Conservation (phyloP, 2,113 vertebrate genomes). For the Brachyistius frenatus region DNA sequence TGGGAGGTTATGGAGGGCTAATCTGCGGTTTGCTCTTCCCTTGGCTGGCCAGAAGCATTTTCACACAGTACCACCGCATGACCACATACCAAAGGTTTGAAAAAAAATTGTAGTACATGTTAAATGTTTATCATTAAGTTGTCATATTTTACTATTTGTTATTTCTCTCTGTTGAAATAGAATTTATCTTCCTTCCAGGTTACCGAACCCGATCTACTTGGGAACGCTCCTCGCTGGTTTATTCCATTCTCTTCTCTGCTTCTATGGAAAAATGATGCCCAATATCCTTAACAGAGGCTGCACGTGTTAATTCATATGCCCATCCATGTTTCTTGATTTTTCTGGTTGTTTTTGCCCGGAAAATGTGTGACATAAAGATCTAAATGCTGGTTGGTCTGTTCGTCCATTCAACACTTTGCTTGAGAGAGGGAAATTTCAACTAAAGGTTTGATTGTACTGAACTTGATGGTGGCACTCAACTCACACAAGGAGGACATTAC, state of each 20-base stretch:
- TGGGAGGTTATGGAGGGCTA: slow-evolving; percentile 82
- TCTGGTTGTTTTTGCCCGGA: neutral
- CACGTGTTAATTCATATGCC: neutral
- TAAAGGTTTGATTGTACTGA: neutral
- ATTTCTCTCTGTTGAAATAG: neutral
- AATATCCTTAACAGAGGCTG: slow-evolving; percentile 83
- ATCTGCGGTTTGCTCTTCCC: slow-evolving; percentile 82
- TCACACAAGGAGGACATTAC: too few species aligned
- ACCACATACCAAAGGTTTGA: slow-evolving; percentile 84
- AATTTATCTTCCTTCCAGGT: slow-evolving; percentile 68
- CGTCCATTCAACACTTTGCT: neutral
- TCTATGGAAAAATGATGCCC: slow-evolving; percentile 82
- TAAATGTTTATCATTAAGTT: neutral
- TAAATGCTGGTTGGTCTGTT: neutral
- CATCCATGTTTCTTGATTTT: neutral
- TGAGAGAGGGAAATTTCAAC: neutral
- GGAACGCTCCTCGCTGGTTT: slow-evolving; percentile 84
- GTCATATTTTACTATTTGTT: neutral
- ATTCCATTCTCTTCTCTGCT: slow-evolving; percentile 84
- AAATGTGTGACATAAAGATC: too few species aligned
- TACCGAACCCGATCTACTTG: slow-evolving; percentile 85
- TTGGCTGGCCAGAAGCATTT: slow-evolving; percentile 82
- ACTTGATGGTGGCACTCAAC: neutral
- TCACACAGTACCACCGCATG: slow-evolving; percentile 85
- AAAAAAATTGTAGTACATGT: neutral